These are phyloP conservation scores for Scytalopus superciliaris DNA, from an alignment of 2,113 vertebrate species.

Conservation along the genomic window DNA sequence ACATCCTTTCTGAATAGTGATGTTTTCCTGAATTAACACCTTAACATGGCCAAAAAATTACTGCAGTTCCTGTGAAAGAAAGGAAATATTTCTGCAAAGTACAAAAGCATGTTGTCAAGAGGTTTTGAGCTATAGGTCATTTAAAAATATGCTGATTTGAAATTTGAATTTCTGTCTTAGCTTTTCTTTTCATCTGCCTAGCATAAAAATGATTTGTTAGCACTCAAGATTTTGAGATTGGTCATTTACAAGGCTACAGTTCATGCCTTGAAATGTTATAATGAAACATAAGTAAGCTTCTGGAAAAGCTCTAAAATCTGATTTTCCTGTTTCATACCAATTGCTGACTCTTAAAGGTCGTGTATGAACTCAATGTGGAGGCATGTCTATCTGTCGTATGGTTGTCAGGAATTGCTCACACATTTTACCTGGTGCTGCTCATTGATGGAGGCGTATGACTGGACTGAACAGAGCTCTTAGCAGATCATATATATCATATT, in stretches of 20 bases:
- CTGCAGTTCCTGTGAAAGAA: background rate
- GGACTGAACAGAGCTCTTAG: background rate
- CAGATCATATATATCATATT: background rate
- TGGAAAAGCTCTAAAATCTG: background rate
- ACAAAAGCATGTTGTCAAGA: background rate
- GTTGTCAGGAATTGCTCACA: background rate
- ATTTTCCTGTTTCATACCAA: background rate
- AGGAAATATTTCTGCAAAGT: background rate
- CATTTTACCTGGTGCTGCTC: background rate
- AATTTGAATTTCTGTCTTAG: conserved; percentile 27
- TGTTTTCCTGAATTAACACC: conserved; percentile 32
- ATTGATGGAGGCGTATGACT: background rate
- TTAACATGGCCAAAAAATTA: conserved; percentile 5
- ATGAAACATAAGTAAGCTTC: background rate
- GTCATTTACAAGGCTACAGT: background rate
- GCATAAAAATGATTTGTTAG: conserved; percentile 10
- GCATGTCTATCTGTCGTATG: background rate
- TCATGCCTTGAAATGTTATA: background rate
- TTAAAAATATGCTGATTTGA: conserved; percentile 1
- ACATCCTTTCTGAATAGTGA: background rate
- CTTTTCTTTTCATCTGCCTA: background rate
- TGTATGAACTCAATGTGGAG: background rate
- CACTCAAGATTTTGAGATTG: background rate
- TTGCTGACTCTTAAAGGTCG: background rate
- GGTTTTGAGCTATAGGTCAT: background rate